Evolutionary conservation across 2,113 vertebrate species (phyloP).

Genomic region (Rhombomys opimus): DNA sequence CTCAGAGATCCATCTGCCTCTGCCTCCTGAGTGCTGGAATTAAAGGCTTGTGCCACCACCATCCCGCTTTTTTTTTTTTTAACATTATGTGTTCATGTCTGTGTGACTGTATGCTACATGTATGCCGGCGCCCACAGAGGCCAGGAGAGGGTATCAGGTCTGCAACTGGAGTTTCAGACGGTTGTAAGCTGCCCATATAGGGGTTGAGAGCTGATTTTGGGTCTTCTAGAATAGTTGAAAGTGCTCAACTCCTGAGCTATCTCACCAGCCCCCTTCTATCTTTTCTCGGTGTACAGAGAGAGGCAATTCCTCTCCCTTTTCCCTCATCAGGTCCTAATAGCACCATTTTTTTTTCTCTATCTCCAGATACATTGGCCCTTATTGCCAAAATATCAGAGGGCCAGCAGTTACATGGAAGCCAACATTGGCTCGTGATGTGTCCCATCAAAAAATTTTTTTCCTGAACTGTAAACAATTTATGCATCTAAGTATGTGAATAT

Average conservation of each 20-base stretch:
- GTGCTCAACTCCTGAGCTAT: background rate
- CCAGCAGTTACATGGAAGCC: background rate
- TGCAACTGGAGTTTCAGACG: background rate
- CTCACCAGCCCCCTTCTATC: background rate
- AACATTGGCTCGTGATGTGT: background rate
- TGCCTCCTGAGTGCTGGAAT: background rate
- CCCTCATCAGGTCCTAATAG: background rate
- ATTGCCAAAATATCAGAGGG: conserved; percentile 20
- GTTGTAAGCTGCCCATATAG: background rate
- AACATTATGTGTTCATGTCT: background rate
- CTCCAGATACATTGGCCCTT: conserved; percentile 5
- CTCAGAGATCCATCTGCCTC: background rate
- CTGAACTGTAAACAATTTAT: background rate
- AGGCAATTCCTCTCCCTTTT: background rate
- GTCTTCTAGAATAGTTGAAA: background rate
- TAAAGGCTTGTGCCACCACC: background rate
- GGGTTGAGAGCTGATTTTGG: background rate
- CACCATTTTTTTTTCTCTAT: background rate
- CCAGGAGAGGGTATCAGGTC: background rate
- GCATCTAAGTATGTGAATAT: background rate
- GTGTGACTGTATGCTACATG: background rate
- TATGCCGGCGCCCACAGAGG: background rate
- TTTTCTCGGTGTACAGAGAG: conserved; percentile 26
- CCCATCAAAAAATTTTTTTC: background rate
- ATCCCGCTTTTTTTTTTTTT: background rate